Evolutionary conservation across 2,888 invertebrate species (phyloP).

Genomic region (Parthenolecanium corni): DNA sequence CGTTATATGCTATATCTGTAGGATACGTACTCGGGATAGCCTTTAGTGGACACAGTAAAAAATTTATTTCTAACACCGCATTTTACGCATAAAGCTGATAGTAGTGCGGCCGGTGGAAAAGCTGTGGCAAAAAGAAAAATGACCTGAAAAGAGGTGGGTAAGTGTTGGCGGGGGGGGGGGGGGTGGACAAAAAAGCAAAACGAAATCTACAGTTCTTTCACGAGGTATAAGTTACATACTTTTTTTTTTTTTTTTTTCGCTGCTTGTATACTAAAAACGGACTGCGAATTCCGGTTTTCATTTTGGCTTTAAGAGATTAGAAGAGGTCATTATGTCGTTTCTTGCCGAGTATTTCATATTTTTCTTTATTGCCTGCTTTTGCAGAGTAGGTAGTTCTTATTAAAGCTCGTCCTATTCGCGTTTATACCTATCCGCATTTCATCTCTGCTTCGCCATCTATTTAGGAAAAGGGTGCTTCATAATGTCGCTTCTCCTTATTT

Average conservation of each 20-base stretch:
- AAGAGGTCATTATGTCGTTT: constrained; percentile 27
- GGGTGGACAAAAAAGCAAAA: not conserved
- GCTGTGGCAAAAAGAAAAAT: no score
- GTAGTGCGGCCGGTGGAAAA: no score
- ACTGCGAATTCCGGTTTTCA: constrained; percentile 18
- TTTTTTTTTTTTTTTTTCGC: not conserved
- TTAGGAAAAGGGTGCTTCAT: constrained; percentile 11
- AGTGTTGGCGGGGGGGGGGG: no score
- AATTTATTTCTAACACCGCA: no score
- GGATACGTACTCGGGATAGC: no score
- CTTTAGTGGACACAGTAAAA: no score
- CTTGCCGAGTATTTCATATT: constrained; percentile 26
- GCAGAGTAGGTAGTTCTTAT: constrained; percentile 17
- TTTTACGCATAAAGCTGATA: no score
- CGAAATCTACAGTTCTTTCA: constrained; percentile 1
- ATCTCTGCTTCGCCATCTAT: constrained; percentile 9
- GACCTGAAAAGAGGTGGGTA: no score
- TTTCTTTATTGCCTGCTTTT: constrained; percentile 24
- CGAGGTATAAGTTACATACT: not conserved
- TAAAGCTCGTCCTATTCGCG: constrained; percentile 11
- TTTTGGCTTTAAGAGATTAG: constrained; percentile 17
- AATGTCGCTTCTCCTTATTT: constrained; percentile 11
- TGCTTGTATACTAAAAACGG: constrained; percentile 10
- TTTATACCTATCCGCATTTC: constrained; percentile 7
- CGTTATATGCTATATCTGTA: no score